Base-by-base conservation (phyloP, 2,888 invertebrate species). In the Macaria notata region DNA sequence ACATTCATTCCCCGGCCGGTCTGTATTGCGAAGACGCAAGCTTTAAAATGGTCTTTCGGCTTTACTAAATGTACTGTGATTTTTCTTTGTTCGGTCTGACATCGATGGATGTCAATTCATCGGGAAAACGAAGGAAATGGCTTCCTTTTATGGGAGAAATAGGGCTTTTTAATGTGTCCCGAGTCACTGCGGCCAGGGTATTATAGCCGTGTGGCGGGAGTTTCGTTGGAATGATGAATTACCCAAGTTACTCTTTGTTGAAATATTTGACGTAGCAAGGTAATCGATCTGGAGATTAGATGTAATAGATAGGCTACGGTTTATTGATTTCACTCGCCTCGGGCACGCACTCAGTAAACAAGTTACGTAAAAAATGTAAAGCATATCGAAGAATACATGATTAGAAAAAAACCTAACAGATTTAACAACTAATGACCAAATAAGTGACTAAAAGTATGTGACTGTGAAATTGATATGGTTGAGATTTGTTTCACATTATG, bases 41-140 rank as follows among this genome's bases (percentile, higher is more conserved):
- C 70, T 68, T 76, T 69, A 70, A 72, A 74, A 73, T 69, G 70
- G 62, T 69, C 71, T 70, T 65, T 68, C 67, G 63, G 57, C 63
- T 69, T 59, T 63, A 55, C 54, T 64, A 76, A 81, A 79, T 76
- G 73, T 75, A 73, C 76, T 73, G 71, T 74, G 73, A 75, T 75
- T 76, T 76, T 67, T 71, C 75, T 76, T 75, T 84, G 83, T 83
- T 78, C 76, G 69, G 56, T 52, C 59, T 71, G 80, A 81, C 75
- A 71, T 79, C 78, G 76, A 81, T 81, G 68, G 81, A 81, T 80
- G 81, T 81, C 82, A 82, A 80, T 83, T 81, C 76, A 79, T 75
- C 71, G 74, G 72, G 74, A 78, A 77, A 78, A 73, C 68, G 70
- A 70, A 77, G 76, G 72, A 78, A 81, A 78, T 74, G 78, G 74